These are phyloP conservation scores for Suillia variegata DNA, from an alignment of 2,888 invertebrate genomes.

Conservation along the genomic window DNA sequence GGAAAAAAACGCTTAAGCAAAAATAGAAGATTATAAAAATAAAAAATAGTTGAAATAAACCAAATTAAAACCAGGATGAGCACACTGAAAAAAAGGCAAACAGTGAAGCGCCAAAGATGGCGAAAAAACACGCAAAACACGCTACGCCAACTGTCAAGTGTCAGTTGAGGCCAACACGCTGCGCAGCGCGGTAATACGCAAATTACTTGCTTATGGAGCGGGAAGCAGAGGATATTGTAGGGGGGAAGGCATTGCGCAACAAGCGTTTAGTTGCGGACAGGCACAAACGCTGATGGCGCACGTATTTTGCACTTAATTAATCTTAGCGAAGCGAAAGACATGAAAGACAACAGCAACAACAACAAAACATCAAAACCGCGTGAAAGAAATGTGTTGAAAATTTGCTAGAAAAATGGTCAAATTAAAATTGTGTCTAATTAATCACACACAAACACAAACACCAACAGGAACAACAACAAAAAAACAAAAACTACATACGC, in stretches of 20 bases:
- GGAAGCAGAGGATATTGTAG: background rate
- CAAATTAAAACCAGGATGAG: background rate
- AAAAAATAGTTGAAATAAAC: background rate
- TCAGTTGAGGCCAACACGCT: background rate
- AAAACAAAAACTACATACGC: no score
- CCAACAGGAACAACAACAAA: no score
- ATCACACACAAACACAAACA: conserved; percentile 11
- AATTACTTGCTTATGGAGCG: background rate
- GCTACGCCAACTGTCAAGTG: background rate
- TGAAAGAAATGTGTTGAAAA: conserved; percentile 17
- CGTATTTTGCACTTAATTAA: conserved; percentile 20
- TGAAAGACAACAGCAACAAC: background rate
- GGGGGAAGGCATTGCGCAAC: no score
- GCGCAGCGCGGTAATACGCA: no score
- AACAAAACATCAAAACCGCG: conserved; percentile 3
- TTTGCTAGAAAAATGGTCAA: conserved; percentile 19
- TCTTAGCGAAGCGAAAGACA: conserved; percentile 15
- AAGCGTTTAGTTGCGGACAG: no score
- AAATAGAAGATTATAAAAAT: background rate
- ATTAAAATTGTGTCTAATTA: conserved; percentile 19
- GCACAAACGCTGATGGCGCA: background rate
- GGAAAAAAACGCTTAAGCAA: no score
- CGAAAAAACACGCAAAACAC: background rate
- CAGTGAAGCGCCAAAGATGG: background rate
- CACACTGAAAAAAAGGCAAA: background rate